Base-by-base conservation (phyloP, 2,113 vertebrate genomes). In the Catharus minimus region DNA sequence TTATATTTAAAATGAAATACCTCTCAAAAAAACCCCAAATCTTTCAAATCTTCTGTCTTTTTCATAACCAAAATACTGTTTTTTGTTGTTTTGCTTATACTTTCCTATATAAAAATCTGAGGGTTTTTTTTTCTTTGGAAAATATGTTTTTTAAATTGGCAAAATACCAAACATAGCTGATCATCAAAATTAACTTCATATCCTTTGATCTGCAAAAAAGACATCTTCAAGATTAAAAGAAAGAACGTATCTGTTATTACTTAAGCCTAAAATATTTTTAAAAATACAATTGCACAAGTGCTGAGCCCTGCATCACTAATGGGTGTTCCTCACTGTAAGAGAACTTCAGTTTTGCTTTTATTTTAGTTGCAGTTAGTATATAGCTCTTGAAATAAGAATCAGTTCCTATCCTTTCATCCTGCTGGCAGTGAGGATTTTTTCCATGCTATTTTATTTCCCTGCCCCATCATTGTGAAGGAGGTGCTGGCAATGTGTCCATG, bases 1-100 rank as follows among this genome's bases (percentile, higher is more conserved):
- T 12, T 1, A 8, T 46, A 36, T 56, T 84, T 72, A 30, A 23
- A 78, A 56, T 41, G 5, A 44, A 58, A 3, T 28, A 15, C 13
- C 24, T 20, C 30, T 52, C 8, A 11, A 46, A 38, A 38, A 41
- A n/a, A 5, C 1, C 1, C 1, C 7, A 41, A 30, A 11, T 1
- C 4, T 44, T 30, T 33, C 22, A 2, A 36, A 21, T n/a, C 2
- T 23, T 67, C 20, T 18, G 8, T 78, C 7, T 53, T 52, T 77
- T 78, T 61, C 16, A 18, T 75, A 41, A 22, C 4, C 4, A 77
- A 65, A 33, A 2, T 5, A 30, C 3, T 1, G 1, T 3, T 24
- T 3, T 24, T 43, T 23, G 6, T 47, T 47, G 2, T 1, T 60
- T 69, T 73, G 33, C 27, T 62, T 62, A 10, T 21, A 46, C 12